Evolutionary conservation across 2,888 invertebrate genomes (phyloP), one percentile per base, ranked within the genome.

Genomic region (Antheraea yamamai): DNA sequence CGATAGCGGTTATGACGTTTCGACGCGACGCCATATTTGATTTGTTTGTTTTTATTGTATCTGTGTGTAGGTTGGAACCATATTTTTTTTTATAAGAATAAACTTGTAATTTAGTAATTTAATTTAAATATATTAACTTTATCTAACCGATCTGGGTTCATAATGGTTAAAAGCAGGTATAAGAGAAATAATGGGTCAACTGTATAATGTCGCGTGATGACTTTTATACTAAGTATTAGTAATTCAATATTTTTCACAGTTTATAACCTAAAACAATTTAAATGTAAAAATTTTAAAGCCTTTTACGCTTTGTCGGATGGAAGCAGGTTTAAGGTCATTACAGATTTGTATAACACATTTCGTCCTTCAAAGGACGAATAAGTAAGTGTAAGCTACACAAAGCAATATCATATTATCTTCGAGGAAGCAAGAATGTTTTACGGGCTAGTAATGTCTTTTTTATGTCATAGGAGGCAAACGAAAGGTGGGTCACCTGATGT

Each of bases 1-100:
- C 89, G 93, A 92, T 93, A 91, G 88, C 84, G 84, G 79, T 79
- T 75, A 82, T 92, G 92, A 92, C 91, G 93, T 89, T 81, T 81
- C 78, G 78, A 77, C 85, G 90, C 78, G 78, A 77, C 85, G 90
- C 87, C 90, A 87, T 89, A 77, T 89, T 88, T 82, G 79, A 84
- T 86, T 75, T 86, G 86, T 89, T 89, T 89, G 86, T 89, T 88
- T 87, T 88, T 81, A 83, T 88, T 66, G 39, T 51, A 73, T 47
- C 10, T 47, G 30, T 73, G 47, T 18, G n/a, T 71, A 70, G 26
- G 35, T 71, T 58, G 26, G 3, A 4, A 70, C 23, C 58, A 47
- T 47, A 10, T 39, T 55, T 35, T 30, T 10, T 6, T 10, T 35
- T 70, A 73, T 30, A 35, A n/a, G 18, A 73, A 73, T 64, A 47